Conservation (phyloP, 2,113 vertebrate genomes). For the Channa argus region DNA sequence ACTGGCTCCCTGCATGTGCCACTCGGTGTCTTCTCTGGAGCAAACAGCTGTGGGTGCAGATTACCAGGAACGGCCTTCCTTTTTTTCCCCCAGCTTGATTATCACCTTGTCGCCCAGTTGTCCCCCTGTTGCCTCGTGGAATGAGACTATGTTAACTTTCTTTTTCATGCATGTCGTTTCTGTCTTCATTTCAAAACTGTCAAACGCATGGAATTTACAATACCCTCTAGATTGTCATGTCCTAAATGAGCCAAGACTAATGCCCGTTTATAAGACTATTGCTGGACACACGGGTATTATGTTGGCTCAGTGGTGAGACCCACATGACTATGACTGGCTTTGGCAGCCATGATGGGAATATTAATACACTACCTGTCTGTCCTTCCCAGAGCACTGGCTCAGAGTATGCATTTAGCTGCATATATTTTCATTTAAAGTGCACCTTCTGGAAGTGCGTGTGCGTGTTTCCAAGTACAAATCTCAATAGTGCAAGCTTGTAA, state of each 20-base stretch:
- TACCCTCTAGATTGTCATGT: constrained; percentile 43
- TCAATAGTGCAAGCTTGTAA: constrained; percentile 61
- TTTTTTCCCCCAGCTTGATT: not conserved
- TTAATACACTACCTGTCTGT: constrained; percentile 42
- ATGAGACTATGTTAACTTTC: not conserved
- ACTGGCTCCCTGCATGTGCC: constrained; percentile 42
- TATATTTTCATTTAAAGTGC: constrained; percentile 52
- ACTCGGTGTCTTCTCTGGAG: constrained; percentile 45
- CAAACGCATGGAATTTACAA: constrained; percentile 29
- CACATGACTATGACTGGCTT: constrained; percentile 42
- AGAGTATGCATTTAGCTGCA: constrained; percentile 17
- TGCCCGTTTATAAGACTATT: constrained; percentile 30
- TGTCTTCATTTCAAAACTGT: constrained; percentile 30
- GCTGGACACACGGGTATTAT: constrained; percentile 51
- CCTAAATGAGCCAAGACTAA: constrained; percentile 67
- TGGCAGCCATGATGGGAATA: constrained; percentile 55
- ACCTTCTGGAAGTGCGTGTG: constrained; percentile 40
- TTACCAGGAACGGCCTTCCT: constrained; percentile 54
- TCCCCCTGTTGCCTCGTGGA: constrained; percentile 6
- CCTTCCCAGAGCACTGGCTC: constrained; percentile 5
- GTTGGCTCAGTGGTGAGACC: constrained; percentile 24
- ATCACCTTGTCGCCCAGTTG: constrained; percentile 12
- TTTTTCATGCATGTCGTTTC: constrained; percentile 14
- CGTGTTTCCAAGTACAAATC: constrained; percentile 43
- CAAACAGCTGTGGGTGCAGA: constrained; percentile 67